Conservation (phyloP, 1,140 invertebrate genomes). For the Pachyrhynchus sulphureomaculatus region DNA sequence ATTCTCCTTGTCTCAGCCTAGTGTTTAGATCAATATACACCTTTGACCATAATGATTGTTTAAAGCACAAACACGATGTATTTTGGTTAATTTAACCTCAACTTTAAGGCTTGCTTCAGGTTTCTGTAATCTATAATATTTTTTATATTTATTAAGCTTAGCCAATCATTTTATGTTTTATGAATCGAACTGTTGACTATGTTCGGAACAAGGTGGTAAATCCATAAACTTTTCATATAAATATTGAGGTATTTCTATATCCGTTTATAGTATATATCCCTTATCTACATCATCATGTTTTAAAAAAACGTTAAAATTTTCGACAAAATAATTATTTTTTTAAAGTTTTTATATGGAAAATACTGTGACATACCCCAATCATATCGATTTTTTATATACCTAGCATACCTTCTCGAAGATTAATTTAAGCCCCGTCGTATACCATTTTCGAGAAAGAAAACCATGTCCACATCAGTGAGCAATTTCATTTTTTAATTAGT, state of each 20-base stretch:
- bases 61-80: background rate
- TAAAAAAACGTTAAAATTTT: background rate
- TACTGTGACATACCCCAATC: slow-evolving; percentile 5
- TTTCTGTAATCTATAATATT: too few relatives aligned
- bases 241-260: background rate
- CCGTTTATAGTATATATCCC: slow-evolving; percentile 2
- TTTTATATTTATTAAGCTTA: too few relatives aligned
- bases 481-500: too few relatives aligned
- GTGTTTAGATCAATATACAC: slow-evolving; percentile 15
- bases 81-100: background rate
- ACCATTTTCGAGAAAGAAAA: too few relatives aligned
- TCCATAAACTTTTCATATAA: background rate
- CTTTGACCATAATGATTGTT: slow-evolving; percentile 7
- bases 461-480: too few relatives aligned
- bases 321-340: background rate
- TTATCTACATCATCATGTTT: background rate
- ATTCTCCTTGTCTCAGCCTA: background rate
- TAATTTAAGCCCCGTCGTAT: too few relatives aligned
- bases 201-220: background rate
- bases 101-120: too few relatives aligned
- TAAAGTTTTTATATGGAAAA: background rate
- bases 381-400: background rate
- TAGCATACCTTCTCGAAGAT: slow-evolving; percentile 1
- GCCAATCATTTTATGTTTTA: background rate
- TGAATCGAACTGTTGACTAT: background rate